These are phyloP conservation scores for Urocynchramus pylzowi DNA, from an alignment of 2,113 vertebrate genomes.

Conservation along the genomic window DNA sequence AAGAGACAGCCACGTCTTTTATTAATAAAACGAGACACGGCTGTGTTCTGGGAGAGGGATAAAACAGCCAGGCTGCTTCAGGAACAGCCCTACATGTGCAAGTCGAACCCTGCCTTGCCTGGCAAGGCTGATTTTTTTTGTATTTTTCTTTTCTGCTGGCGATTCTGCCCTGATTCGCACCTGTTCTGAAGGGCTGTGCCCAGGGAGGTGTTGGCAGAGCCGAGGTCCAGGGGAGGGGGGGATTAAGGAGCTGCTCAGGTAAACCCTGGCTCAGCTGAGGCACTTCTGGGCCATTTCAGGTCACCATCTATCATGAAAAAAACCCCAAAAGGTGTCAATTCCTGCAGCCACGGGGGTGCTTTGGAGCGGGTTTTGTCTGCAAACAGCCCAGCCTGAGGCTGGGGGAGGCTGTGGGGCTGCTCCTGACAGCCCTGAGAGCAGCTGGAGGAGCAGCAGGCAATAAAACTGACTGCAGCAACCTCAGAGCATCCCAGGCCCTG, in stretches of 20 bases:
- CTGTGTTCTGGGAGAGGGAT: neutral
- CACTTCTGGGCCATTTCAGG: neutral
- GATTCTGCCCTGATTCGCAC: neutral
- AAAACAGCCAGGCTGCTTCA: neutral
- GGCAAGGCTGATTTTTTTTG: neutral
- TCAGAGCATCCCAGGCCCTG: neutral
- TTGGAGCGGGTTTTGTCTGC: rapidly evolving
- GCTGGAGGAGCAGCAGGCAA: neutral
- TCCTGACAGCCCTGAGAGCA: neutral
- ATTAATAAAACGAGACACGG: neutral
- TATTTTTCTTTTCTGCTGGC: neutral
- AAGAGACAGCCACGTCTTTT: neutral
- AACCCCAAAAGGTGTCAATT: neutral
- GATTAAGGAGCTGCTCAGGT: neutral
- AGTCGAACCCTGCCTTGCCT: neutral
- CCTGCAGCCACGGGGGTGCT: rapidly evolving
- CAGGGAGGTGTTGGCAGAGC: neutral
- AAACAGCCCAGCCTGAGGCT: neutral
- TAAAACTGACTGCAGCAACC: neutral
- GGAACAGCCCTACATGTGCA: neutral
- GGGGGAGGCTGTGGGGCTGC: neutral
- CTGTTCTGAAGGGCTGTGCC: neutral
- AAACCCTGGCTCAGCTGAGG: neutral
- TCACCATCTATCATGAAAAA: neutral
- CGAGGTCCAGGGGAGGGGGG: rapidly evolving